These are phyloP conservation scores for Patella depressa DNA, from an alignment of 2,888 invertebrate genomes.

Conservation along the genomic window DNA sequence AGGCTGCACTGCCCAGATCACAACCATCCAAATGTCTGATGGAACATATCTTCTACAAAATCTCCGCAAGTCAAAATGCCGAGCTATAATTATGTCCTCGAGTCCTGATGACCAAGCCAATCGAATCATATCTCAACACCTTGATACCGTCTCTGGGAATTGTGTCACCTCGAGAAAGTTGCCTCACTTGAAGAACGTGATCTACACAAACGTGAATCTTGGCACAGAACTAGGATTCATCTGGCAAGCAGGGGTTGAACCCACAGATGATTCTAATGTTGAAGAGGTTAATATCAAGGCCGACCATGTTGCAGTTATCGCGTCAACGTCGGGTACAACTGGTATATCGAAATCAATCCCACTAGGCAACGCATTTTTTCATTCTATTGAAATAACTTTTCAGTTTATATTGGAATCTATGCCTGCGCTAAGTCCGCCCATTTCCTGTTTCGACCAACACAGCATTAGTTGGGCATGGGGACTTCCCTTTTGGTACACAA, in stretches of 20 bases:
- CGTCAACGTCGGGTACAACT: background rate
- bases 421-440: no score
- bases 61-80: background rate
- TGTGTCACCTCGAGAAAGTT: background rate
- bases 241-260: background rate
- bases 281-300: background rate
- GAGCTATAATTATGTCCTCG: background rate
- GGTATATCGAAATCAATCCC: background rate
- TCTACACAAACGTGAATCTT: background rate
- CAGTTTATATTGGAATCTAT: no score
- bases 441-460: no score
- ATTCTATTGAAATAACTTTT: no score
- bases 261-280: background rate
- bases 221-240: background rate
- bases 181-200: background rate
- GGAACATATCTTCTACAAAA: slow-evolving; percentile 12
- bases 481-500: no score
- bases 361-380: no score
- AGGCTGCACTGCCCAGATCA: slow-evolving; percentile 1
- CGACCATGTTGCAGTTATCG: background rate
- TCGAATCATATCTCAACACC: background rate
- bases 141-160: background rate
- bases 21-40: slow-evolving; percentile 10
- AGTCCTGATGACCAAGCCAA: background rate
- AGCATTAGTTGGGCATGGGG: no score